Percentiles rank a stretch among this genome's conserved stretches.
Evolutionary conservation across 1,140 invertebrate genomes (phyloP).

Genomic region (Caerostris extrusa): DNA sequence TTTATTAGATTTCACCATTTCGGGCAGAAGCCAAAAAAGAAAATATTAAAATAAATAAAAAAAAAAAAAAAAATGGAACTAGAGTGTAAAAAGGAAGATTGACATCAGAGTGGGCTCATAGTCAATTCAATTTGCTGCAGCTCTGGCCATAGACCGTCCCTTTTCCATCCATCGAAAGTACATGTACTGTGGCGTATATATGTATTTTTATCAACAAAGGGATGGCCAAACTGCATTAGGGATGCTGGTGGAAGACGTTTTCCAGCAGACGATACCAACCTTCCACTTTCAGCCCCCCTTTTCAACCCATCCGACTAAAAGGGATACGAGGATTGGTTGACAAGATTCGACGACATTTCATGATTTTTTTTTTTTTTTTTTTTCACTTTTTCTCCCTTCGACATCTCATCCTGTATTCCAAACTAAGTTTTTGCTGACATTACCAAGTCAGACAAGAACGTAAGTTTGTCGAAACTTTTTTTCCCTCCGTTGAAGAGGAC

Average conservation of each 20-base stretch:
- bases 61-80: constrained; percentile 33
- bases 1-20: constrained; percentile 73
- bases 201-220: constrained; percentile 73
- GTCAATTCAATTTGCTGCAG: constrained; percentile 73
- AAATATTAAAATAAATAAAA: constrained; percentile 2
- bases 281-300: constrained; percentile 10
- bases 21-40: not conserved
- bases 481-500: constrained; percentile 9
- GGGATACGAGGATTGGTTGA: constrained; percentile 61
- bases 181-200: constrained; percentile 8
- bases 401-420: constrained; percentile 64
- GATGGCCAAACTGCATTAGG: constrained; percentile 71
- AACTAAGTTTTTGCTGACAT: constrained; percentile 56
- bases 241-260: constrained; percentile 65
- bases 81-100: constrained; percentile 46
- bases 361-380: constrained; percentile 1
- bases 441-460: constrained; percentile 65
- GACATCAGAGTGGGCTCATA: constrained; percentile 62
- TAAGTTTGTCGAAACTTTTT: constrained; percentile 39
- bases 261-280: constrained; percentile 52
- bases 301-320: constrained; percentile 64
- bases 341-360: constrained; percentile 67
- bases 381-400: not conserved
- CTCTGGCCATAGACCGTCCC: constrained; percentile 35
- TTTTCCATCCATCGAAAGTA: not conserved